phyloP scores from a whole-genome alignment of 2,113 vertebrate species.

The Muscicapa adusta region DNA sequence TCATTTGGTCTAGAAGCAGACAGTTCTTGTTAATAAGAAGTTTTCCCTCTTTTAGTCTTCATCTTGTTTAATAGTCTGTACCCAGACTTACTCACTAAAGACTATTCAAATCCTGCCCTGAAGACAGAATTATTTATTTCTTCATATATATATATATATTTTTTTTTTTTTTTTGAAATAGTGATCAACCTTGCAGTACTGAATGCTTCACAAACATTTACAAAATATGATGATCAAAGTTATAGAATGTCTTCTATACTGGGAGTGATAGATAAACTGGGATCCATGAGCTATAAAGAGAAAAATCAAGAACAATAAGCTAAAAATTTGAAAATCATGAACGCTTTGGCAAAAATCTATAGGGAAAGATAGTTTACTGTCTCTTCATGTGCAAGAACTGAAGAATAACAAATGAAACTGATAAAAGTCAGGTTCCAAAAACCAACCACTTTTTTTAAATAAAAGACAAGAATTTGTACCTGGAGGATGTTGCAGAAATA shows the following conservation, averaged over 20 bases:
- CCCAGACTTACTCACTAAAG: background rate
- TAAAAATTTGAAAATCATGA: background rate
- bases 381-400: background rate
- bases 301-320: background rate
- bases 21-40: background rate
- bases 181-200: background rate
- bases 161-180: background rate
- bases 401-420: background rate
- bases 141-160: background rate
- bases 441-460: accelerated
- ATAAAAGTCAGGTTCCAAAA: background rate
- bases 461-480: background rate
- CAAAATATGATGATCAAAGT: background rate
- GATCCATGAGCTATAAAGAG: background rate
- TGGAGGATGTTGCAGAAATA: background rate
- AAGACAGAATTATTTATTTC: constrained; percentile 28
- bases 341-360: background rate
- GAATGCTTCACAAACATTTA: background rate
- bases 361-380: background rate
- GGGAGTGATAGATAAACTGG: background rate
- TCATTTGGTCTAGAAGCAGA: background rate
- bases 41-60: background rate
- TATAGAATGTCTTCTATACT: background rate
- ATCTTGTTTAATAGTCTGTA: background rate
- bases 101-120: background rate